Conservation (phyloP, 1,140 invertebrate species). For the Heterodera carotae region DNA sequence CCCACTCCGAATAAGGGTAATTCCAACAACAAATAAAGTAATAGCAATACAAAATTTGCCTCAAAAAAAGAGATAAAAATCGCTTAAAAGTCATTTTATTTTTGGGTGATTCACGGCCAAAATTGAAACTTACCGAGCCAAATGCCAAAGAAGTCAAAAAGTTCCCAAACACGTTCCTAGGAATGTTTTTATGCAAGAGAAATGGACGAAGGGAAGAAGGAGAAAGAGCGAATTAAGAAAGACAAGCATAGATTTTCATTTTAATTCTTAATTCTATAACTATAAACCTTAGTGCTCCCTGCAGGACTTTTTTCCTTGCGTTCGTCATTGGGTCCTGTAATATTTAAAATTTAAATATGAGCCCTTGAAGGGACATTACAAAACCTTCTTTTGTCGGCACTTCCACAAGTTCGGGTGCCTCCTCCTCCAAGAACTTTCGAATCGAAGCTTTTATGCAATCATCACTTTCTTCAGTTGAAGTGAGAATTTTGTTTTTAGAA, state of each 20-base stretch:
- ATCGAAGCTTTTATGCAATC: slow-evolving; percentile 27
- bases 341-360: not conserved
- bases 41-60: too few relatives aligned
- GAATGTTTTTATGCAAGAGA: not conserved
- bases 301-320: not conserved
- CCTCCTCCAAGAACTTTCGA: slow-evolving; percentile 31
- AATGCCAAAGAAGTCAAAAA: slow-evolving; percentile 15
- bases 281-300: slow-evolving; percentile 20
- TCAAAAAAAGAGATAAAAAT: too few relatives aligned
- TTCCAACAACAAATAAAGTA: too few relatives aligned
- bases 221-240: not conserved
- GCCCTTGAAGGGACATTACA: not conserved
- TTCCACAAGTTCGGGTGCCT: slow-evolving; percentile 32
- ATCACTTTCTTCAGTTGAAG: slow-evolving; percentile 31
- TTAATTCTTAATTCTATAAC: not conserved
- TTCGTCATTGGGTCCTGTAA: not conserved
- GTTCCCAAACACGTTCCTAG: not conserved
- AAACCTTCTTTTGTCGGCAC: slow-evolving; percentile 24
- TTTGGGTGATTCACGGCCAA: not conserved
- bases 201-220: not conserved
- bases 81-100: too few relatives aligned
- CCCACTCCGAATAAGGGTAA: too few relatives aligned
- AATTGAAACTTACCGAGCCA: slow-evolving; percentile 21
- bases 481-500: slow-evolving; percentile 5
- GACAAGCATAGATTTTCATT: not conserved